phyloP scores from a whole-genome alignment of 2,113 vertebrate genomes.

The Daubentonia madagascariensis region DNA sequence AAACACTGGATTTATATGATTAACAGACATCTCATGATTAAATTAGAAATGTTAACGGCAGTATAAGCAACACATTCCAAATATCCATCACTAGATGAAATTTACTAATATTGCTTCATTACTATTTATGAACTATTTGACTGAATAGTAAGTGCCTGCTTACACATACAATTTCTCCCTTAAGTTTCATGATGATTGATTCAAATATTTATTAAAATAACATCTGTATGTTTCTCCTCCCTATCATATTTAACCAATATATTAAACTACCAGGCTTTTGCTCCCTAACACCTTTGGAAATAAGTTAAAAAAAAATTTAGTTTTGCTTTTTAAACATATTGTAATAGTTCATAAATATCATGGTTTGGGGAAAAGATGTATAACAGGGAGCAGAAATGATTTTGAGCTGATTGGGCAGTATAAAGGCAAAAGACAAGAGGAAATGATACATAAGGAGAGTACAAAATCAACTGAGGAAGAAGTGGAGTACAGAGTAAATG shows the following conservation, averaged over 20 bases:
- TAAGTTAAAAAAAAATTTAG: no score
- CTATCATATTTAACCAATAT: background rate
- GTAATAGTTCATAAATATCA: background rate
- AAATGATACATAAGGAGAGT: background rate
- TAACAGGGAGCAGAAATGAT: background rate
- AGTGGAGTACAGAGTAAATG: background rate
- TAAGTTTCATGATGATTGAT: background rate
- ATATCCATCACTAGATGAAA: background rate
- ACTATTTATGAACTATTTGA: slow-evolving; percentile 1
- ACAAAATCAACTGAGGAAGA: background rate
- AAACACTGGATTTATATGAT: background rate
- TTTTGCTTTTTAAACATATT: background rate
- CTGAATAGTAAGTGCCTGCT: background rate
- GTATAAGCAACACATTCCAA: background rate
- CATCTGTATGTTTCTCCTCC: background rate
- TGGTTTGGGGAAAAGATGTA: background rate
- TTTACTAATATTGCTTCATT: background rate
- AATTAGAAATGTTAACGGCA: background rate
- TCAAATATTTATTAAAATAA: background rate
- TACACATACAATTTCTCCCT: background rate
- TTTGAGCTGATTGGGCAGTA: background rate
- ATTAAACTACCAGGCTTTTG: background rate
- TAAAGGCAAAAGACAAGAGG: background rate
- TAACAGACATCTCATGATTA: background rate
- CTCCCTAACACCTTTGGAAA: background rate